Percentiles rank a stretch among this genome's conserved stretches.
phyloP scores from a whole-genome alignment of 35 echinoderm and acorn worm genomes.

The Eucidaris tribuloides region DNA sequence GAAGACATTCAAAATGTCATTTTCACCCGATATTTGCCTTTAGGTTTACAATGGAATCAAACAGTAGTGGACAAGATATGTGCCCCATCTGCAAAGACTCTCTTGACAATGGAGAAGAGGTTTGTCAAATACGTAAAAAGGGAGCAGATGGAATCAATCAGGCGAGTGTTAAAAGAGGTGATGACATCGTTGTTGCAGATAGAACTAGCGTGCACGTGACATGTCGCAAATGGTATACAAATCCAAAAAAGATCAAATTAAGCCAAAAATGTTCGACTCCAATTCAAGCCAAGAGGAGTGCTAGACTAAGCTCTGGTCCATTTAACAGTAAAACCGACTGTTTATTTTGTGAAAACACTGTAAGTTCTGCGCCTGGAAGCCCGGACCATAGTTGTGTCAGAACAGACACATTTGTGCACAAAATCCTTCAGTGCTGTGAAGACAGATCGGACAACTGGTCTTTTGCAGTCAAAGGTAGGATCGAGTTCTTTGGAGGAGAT shows the following conservation, averaged over 20 bases:
- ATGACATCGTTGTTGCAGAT: constrained; percentile 40
- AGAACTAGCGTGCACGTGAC: constrained; percentile 34
- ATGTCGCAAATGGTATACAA: constrained; percentile 49
- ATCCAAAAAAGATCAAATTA: constrained; percentile 21
- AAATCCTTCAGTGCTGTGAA: constrained; percentile 34
- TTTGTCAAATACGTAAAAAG: constrained; percentile 29
- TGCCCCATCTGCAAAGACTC: constrained; percentile 29
- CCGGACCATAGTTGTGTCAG: constrained; percentile 30
- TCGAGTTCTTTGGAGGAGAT: constrained; percentile 44
- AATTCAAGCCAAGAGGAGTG: neutral
- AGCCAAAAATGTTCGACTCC: constrained; percentile 31
- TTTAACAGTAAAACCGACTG: constrained; percentile 66
- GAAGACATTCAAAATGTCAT: neutral
- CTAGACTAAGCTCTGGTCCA: constrained; percentile 27
- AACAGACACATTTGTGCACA: constrained; percentile 35
- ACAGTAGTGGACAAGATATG: neutral
- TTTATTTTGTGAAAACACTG: constrained; percentile 43
- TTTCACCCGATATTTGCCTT: neutral
- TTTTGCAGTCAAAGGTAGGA: constrained; percentile 52
- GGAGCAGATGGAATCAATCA: constrained; percentile 64
- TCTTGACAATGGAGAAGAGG: neutral
- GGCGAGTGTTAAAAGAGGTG: constrained; percentile 49
- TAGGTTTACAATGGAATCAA: constrained; percentile 12
- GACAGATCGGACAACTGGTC: constrained; percentile 41
- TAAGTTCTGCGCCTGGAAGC: constrained; percentile 30